Evolutionary conservation across 2,113 vertebrate species (phyloP).

Genomic region (Stomatorhinus ivindoensis): DNA sequence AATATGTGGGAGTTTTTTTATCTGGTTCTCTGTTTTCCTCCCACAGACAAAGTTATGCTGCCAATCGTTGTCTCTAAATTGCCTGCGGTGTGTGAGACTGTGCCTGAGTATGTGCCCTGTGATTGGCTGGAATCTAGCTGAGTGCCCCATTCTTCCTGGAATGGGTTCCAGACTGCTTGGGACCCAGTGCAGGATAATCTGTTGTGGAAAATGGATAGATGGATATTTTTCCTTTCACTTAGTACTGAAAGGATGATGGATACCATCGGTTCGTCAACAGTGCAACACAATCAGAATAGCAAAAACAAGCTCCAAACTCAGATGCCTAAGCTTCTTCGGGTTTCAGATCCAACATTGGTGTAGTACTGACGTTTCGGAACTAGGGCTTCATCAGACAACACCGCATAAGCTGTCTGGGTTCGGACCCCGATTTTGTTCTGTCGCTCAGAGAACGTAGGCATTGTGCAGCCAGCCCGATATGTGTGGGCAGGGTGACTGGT

Average conservation of each 20-base stretch:
- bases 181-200: background rate
- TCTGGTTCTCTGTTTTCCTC: background rate
- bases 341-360: background rate
- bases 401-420: background rate
- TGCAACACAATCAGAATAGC: background rate
- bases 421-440: background rate
- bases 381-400: background rate
- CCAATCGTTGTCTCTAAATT: background rate
- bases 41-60: background rate
- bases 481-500: background rate
- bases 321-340: background rate
- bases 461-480: background rate
- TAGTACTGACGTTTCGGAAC: background rate
- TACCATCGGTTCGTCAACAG: background rate
- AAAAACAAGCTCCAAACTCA: background rate
- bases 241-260: background rate
- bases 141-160: background rate
- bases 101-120: background rate
- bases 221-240: background rate
- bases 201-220: background rate
- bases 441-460: background rate
- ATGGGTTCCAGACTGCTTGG: background rate
- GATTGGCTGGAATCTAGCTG: background rate
- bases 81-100: background rate
- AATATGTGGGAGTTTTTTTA: background rate